phyloP scores from a whole-genome alignment of 2,888 invertebrate species.

The Himalopsyche tibetana region DNA sequence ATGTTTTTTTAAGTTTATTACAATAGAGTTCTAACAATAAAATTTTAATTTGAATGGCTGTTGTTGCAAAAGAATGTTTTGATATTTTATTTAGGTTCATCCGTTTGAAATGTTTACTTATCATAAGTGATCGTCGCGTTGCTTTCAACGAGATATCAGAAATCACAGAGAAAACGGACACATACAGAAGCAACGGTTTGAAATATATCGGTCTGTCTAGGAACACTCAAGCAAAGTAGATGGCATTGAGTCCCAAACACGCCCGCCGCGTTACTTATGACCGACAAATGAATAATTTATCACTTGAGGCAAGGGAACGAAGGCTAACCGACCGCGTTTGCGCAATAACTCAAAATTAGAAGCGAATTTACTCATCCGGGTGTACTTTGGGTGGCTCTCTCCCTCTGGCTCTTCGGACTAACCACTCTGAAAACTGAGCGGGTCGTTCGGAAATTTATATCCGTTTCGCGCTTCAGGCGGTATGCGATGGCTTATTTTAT shows the following conservation, averaged over 20 bases:
- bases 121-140: not conserved
- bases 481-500: slow-evolving; percentile 17
- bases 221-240: slow-evolving; percentile 31
- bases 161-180: slow-evolving; percentile 7
- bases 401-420: slow-evolving; percentile 11
- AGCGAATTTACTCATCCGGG: slow-evolving; percentile 53
- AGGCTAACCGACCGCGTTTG: slow-evolving; percentile 48
- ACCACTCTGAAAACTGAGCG: not conserved
- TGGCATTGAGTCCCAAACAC: slow-evolving; percentile 34
- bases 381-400: slow-evolving; percentile 41
- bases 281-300: slow-evolving; percentile 63
- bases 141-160: not conserved
- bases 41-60: no score
- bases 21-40: no score
- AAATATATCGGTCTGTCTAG: slow-evolving; percentile 9
- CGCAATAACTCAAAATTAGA: slow-evolving; percentile 61
- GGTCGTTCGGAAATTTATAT: slow-evolving; percentile 34
- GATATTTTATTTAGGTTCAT: no score
- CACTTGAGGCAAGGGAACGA: slow-evolving; percentile 45
- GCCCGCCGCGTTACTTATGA: slow-evolving; percentile 39
- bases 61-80: no score
- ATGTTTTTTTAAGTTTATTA: no score
- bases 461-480: not conserved
- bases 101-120: no score
- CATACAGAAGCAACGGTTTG: not conserved